phyloP scores from a whole-genome alignment of 2,888 invertebrate species.

The Pollenia labialis region DNA sequence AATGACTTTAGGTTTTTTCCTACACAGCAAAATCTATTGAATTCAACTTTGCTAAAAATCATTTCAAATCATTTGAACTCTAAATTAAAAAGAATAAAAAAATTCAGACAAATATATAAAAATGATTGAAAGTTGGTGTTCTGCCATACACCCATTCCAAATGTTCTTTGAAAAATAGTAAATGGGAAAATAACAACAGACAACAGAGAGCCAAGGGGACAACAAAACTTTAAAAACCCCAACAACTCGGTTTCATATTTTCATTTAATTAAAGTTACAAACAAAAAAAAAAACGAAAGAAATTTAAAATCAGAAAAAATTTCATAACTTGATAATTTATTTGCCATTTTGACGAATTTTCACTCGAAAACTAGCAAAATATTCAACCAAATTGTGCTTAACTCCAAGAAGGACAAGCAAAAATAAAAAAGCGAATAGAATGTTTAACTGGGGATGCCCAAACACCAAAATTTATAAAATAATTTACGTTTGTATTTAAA shows the following conservation, averaged over 20 bases:
- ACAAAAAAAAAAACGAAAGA: too few relatives aligned
- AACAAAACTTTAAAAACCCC: not conserved
- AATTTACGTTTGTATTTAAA: too few relatives aligned
- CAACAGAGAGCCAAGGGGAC: not conserved
- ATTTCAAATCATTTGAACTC: constrained; percentile 34
- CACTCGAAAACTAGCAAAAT: too few relatives aligned
- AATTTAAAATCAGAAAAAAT: too few relatives aligned
- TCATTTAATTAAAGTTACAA: constrained; percentile 44
- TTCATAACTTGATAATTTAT: too few relatives aligned
- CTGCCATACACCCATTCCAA: not conserved
- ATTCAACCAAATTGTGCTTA: too few relatives aligned
- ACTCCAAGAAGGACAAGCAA: too few relatives aligned
- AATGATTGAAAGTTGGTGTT: not conserved
- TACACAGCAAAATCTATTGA: constrained; percentile 22
- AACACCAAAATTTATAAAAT: too few relatives aligned
- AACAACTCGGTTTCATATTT: constrained; percentile 48
- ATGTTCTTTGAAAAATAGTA: constrained; percentile 26
- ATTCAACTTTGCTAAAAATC: constrained; percentile 37
- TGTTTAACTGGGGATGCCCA: too few relatives aligned
- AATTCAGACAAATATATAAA: not conserved
- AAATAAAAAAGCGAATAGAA: too few relatives aligned
- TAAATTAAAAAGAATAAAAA: not conserved
- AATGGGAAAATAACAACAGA: not conserved
- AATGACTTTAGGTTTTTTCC: constrained; percentile 21
- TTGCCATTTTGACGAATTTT: too few relatives aligned